Evolutionary conservation across 2,888 invertebrate genomes (phyloP), one percentile per base, ranked within the genome.

Genomic region (Orchesella flavescens): DNA sequence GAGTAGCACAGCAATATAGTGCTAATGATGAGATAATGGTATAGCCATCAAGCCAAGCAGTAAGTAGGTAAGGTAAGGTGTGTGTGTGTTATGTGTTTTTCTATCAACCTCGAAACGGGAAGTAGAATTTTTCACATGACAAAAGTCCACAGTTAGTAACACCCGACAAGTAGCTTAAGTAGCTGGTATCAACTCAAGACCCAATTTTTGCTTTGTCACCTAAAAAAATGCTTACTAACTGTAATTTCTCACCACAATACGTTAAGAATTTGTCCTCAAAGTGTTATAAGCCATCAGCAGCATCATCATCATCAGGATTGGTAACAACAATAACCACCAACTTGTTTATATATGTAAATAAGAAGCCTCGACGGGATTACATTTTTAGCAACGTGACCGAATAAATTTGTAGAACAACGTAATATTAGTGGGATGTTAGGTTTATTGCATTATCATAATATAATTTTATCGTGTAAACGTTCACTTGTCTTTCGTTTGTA

Each of bases 21-120:
- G 69, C 69, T 77, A 77, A 77, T 77, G 69, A 77, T 69, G 68
- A 77, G 77, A 77, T 76, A 77, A 77, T 69, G 69, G 69, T 44
- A n/a, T n/a, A 77, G 69, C 69, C 77, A 77, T 61, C 77, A 49
- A 75, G 53, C 73, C 59, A 75, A 49, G 24, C 59, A 55, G 13
- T 43, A 57, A 59, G 53, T 49, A 69, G 34, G 57, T 19, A 57
- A 34, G 53, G 15, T 19, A 19, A 15, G 19, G 7, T 19, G 17
- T 34, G 34, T n/a, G 17, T 10, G 1, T 19, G n/a, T 12, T 17
- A 55, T 9, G 12, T 15, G 55, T 19, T 10, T 53, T 12, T 53
- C 3, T 73, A 49, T 75, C 65, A 75, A 75, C 75, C 75, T 75
- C 63, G 63, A 74, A 75, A 75, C 61, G 63, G 63, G 75, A 75